Evolutionary conservation across 2,888 invertebrate genomes (phyloP).

Genomic region (Neuroscelio doddi): DNA sequence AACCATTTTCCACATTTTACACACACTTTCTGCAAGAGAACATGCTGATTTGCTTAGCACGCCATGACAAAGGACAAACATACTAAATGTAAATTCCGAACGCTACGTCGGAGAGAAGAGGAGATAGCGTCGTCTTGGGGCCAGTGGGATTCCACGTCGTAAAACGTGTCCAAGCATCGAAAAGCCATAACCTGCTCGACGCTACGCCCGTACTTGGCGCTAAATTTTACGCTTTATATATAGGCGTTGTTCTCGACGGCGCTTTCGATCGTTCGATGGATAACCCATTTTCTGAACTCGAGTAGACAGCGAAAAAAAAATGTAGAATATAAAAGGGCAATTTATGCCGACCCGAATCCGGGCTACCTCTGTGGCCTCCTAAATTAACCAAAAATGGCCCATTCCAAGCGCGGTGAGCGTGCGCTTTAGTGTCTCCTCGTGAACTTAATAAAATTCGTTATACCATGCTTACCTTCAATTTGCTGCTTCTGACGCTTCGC

Average conservation of each 20-base stretch:
- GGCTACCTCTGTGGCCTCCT: conserved; percentile 43
- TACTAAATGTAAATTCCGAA: conserved; percentile 17
- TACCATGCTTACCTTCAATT: neutral
- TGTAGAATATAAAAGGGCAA: conserved; percentile 26
- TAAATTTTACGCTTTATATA: conserved; percentile 24
- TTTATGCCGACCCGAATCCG: conserved; percentile 31
- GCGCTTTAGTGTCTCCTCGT: conserved; percentile 7
- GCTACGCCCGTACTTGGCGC: conserved; percentile 11
- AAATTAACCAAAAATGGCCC: conserved; percentile 55
- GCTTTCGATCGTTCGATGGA: conserved; percentile 11
- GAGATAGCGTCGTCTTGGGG: conserved; percentile 6
- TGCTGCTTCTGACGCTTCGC: neutral
- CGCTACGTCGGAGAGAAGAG: neutral
- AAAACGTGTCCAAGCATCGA: conserved; percentile 35
- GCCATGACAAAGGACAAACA: conserved; percentile 10
- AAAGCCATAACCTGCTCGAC: conserved; percentile 40
- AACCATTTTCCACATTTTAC: too few species aligned
- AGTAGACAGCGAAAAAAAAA: conserved; percentile 11
- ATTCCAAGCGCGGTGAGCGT: too few species aligned
- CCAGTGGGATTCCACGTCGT: conserved; percentile 16
- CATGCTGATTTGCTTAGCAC: conserved; percentile 6
- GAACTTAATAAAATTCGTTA: conserved; percentile 2
- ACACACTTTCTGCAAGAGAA: neutral
- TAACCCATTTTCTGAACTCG: conserved; percentile 11
- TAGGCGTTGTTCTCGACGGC: neutral